Percentiles rank a stretch among this genome's conserved stretches.
These are phyloP conservation scores for Bombus waltoni DNA, from an alignment of 1,140 invertebrate genomes.

Conservation along the genomic window DNA sequence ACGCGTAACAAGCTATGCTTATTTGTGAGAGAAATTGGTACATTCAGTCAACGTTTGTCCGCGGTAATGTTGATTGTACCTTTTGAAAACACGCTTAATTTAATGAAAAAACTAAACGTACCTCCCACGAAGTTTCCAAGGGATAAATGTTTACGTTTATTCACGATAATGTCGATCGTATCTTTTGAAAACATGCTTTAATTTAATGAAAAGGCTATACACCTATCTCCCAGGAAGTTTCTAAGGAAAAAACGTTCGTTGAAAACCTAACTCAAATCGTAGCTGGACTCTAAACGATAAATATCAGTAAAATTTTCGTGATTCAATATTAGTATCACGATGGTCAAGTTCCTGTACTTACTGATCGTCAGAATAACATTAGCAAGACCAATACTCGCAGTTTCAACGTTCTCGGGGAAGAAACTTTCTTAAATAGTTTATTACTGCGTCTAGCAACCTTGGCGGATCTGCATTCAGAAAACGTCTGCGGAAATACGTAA, in stretches of 20 bases:
- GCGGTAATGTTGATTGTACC: neutral
- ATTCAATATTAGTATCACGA: neutral
- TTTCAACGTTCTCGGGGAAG: neutral
- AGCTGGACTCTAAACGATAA: neutral
- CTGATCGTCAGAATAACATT: neutral
- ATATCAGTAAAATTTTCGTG: neutral
- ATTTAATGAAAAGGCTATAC: neutral
- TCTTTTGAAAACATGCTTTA: neutral
- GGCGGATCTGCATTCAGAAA: constrained; percentile 1
- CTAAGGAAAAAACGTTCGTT: neutral
- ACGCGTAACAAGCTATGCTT: neutral
- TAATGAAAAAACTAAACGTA: neutral
- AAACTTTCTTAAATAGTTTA: neutral
- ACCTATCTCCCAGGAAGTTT: neutral
- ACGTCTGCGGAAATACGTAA: neutral
- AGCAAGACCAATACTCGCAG: neutral
- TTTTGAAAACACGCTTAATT: neutral
- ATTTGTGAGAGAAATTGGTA: neutral
- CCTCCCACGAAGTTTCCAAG: neutral
- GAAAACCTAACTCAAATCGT: too few relatives aligned
- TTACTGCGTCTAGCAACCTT: constrained; percentile 2
- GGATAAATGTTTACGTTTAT: neutral
- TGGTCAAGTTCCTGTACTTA: neutral
- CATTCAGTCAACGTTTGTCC: neutral
- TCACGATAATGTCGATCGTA: neutral